Evolutionary conservation across 1,140 invertebrate species (phyloP), one percentile per base, ranked within the genome.

Genomic region (Achroia grisella): DNA sequence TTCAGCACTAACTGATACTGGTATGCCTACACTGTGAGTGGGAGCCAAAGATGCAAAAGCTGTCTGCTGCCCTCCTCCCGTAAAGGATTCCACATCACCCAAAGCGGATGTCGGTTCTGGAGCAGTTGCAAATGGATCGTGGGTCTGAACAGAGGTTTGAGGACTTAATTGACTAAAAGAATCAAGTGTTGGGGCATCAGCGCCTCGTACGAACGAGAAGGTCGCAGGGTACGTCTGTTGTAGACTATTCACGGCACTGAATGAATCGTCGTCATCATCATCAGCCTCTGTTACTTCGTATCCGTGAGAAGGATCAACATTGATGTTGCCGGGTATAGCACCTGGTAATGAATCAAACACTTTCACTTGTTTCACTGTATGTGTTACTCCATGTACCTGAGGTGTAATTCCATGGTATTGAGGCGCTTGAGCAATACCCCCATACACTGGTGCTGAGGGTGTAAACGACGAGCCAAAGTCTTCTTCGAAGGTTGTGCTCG

Each of bases 241-340:
- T 12, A 79, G 39, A 9, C 58, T 57, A 47, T 80, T 79, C 0
- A 81, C 52, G 0, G 71, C 42, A 2, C 68, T 71, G 40, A 80
- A 84, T 0, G 62, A 55, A 30, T 81, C 76, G 3, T 85, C 79
- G 2, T 86, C 74, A 1, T 62, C 65, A 1, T 87, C 78, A 4
- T 75, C 77, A 0, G 71, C 79, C 27, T 86, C 86, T 0, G 66
- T 76, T 1, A 87, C 79, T 40, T 86, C 75, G 33, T 87, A 83
- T 0, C 74, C 75, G 15, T 64, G 56, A 4, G 41, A 40, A 11
- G 48, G 52, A 1, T 39, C 56, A 5, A 39, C 4, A 11, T 39
- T 39, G 9, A 29, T 34, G 13, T 37, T 46, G 8, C 48, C 49
- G 1, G 67, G 67, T 39, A 77, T 14, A 12, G 56, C 65, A 1